Conservation (phyloP, 1,140 invertebrate species). For the Hydropsyche tenuis region DNA sequence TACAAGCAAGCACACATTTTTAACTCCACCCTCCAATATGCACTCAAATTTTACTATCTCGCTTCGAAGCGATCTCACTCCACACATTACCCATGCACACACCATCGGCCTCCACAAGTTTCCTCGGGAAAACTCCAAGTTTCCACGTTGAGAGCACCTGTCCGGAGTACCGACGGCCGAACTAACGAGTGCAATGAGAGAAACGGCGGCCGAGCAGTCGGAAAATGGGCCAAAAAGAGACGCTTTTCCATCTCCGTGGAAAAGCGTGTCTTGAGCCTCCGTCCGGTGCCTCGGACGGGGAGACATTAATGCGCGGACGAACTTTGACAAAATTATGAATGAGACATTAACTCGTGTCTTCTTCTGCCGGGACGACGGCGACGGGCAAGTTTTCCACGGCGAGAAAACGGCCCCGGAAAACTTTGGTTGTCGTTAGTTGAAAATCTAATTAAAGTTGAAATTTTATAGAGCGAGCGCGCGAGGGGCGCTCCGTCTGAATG, state of each 20-base stretch:
- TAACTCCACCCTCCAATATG: too few species aligned
- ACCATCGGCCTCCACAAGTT: too few species aligned
- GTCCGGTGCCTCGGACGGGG: not conserved
- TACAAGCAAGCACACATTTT: too few species aligned
- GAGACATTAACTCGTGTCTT: slow-evolving; percentile 38
- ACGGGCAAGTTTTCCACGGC: too few species aligned
- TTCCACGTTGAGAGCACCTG: not conserved
- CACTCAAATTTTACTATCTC: not conserved
- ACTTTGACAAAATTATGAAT: slow-evolving; percentile 40
- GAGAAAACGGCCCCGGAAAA: slow-evolving; percentile 4
- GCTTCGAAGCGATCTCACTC: not conserved
- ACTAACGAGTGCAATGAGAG: slow-evolving; percentile 10
- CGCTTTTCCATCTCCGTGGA: too few species aligned
- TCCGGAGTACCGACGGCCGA: not conserved
- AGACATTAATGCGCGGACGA: not conserved
- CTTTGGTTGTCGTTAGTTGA: slow-evolving; percentile 39
- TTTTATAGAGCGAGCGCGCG: slow-evolving; percentile 34
- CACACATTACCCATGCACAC: not conserved
- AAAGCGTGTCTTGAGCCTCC: too few species aligned
- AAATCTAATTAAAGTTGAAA: slow-evolving; percentile 43
- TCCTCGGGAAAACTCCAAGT: too few species aligned
- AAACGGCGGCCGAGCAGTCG: too few species aligned
- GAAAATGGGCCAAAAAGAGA: too few species aligned
- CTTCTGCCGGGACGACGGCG: not conserved
- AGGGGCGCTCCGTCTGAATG: slow-evolving; percentile 1